Percentiles rank a stretch among this genome's conserved stretches.
phyloP scores from a whole-genome alignment of 2,113 vertebrate genomes.

The Oxygymnocypris stewartii region DNA sequence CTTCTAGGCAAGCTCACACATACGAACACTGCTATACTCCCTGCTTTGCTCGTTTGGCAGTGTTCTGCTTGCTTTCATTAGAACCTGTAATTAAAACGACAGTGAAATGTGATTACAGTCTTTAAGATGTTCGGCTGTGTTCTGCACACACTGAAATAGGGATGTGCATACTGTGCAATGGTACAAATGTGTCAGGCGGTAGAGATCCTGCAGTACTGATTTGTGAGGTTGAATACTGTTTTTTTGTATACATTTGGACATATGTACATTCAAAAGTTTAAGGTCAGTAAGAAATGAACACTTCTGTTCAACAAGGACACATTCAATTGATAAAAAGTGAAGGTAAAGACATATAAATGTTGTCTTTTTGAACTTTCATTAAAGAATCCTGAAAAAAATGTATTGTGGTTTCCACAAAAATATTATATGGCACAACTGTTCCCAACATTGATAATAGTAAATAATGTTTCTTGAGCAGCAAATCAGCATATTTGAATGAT shows the following conservation, averaged over 20 bases:
- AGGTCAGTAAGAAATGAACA: neutral
- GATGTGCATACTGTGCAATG: neutral
- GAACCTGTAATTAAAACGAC: constrained; percentile 86
- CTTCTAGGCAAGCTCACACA: constrained; percentile 47
- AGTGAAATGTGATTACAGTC: constrained; percentile 80
- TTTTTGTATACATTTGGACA: neutral
- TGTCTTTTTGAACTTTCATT: neutral
- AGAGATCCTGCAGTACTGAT: neutral
- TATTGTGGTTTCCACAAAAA: neutral
- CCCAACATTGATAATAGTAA: neutral
- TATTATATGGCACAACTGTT: neutral
- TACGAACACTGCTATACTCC: constrained; percentile 28
- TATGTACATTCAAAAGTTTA: neutral
- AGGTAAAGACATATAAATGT: neutral
- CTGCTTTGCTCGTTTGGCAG: constrained; percentile 58
- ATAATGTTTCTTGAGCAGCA: neutral
- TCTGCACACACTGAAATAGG: constrained; percentile 47
- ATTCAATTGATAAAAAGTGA: neutral
- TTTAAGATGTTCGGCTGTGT: constrained; percentile 67
- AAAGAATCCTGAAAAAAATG: too few species aligned
- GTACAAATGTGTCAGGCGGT: neutral
- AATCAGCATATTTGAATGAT: too few species aligned
- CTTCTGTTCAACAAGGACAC: neutral
- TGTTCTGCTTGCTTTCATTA: constrained; percentile 75
- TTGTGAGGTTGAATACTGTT: neutral